These are phyloP conservation scores for Corydoras sp. DNA, from an alignment of 2,113 vertebrate species.

Conservation along the genomic window DNA sequence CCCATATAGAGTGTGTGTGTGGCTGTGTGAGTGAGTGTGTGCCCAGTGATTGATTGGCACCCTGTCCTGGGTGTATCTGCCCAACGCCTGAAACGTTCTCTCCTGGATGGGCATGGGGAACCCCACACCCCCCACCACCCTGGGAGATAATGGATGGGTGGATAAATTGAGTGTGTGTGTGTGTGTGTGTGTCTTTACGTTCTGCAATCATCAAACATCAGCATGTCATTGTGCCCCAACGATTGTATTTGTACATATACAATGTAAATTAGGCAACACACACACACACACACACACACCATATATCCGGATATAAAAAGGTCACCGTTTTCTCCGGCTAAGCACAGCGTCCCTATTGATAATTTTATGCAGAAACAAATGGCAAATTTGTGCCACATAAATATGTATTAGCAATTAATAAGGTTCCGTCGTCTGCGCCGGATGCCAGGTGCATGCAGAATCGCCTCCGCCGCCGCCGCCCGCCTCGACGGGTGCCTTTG, in stretches of 20 bases:
- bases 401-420: constrained; percentile 99
- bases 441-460: constrained; percentile 89
- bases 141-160: too few relatives aligned
- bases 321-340: constrained; percentile 95
- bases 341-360: constrained; percentile 88
- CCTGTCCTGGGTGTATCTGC: too few relatives aligned
- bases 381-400: constrained; percentile 99
- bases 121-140: too few relatives aligned
- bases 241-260: constrained; percentile 40
- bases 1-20: too few relatives aligned
- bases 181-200: constrained; percentile 20
- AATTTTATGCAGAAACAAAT: constrained; percentile 99
- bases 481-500: constrained; percentile 80
- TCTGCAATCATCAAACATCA: constrained; percentile 37
- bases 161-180: constrained; percentile 63
- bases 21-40: too few relatives aligned
- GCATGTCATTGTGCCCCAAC: neutral
- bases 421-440: constrained; percentile 80
- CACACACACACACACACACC: constrained; percentile 58
- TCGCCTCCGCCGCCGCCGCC: constrained; percentile 53
- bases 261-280: constrained; percentile 62
- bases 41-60: too few relatives aligned
- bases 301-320: constrained; percentile 99
- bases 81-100: too few relatives aligned
- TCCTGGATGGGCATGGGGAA: too few relatives aligned